Base-by-base conservation (phyloP, 2,797 vertebrate genomes). In the Pachyuromys duprasi region DNA sequence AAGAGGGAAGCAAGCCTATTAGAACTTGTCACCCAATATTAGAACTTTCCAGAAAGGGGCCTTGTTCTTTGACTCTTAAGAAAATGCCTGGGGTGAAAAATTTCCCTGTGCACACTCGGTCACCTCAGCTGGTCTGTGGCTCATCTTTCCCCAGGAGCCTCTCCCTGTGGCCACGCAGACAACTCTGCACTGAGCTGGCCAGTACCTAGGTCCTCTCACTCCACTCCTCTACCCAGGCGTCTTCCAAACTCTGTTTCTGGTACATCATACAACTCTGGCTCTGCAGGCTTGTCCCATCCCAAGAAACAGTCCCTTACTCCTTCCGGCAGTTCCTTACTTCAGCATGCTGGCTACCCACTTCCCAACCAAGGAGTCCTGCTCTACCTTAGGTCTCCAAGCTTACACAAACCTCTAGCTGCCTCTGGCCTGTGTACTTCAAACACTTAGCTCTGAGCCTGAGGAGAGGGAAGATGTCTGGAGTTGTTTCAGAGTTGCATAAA, bases 1-100 rank as follows among this genome's bases (percentile, higher is more conserved):
- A 88, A 28, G 2, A 36, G 93, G 42, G 87, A 90, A 91, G 42
- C 84, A 89, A 91, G 45, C 67, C 95, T 18, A 31, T 97, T 1
- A 28, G 45, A 93, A 81, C 90, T 86, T 76, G 80, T 62, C 26
- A 1, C 53, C 24, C 24, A 89, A 57, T 24, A 42, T 62, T 31
- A 88, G 65, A 1, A 53, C 62, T 42, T 88, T 79, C 90, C n/a
- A 31, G 74, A 92, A 91, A 83, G 33, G 49, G 18, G 79, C 18
- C 18, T 74, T 60, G 22, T 57, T 62, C 63, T 72, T 80, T n/a
- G n/a, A 53, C 53, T 79, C 74, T 90, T 65, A n/a, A 26, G 83
- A 93, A 89, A 86, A 78, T 70, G 45, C 31, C 26, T 42, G 31
- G 63, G 24, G n/a, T 63, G 55, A 28, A 62, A 74, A 49, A 91